Evolutionary conservation across 2,888 invertebrate species (phyloP).

Genomic region (Chrysolina haemoptera): DNA sequence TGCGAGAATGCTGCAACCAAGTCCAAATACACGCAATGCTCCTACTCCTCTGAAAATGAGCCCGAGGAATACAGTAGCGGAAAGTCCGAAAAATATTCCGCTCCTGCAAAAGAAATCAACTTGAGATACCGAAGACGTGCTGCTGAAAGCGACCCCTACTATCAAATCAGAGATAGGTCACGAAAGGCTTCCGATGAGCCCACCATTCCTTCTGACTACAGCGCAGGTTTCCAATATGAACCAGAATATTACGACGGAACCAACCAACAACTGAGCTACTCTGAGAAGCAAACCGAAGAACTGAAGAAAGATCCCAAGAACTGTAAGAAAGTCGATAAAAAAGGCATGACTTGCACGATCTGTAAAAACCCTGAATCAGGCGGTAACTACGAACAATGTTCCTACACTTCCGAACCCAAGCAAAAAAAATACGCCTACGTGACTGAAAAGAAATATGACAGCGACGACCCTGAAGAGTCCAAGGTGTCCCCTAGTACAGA

Average conservation of each 20-base stretch:
- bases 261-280: slow-evolving; percentile 67
- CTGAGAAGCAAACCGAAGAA: slow-evolving; percentile 76
- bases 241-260: slow-evolving; percentile 47
- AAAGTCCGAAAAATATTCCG: slow-evolving; percentile 62
- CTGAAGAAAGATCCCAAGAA: slow-evolving; percentile 75
- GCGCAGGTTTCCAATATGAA: slow-evolving; percentile 67
- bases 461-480: slow-evolving; percentile 71
- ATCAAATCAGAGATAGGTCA: slow-evolving; percentile 70
- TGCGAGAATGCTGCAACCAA: slow-evolving; percentile 73
- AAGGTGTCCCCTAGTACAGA: slow-evolving; percentile 50
- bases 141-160: slow-evolving; percentile 71
- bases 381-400: slow-evolving; percentile 85
- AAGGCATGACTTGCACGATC: slow-evolving; percentile 80
- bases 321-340: slow-evolving; percentile 77
- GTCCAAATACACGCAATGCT: slow-evolving; percentile 74
- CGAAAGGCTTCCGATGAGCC: slow-evolving; percentile 70
- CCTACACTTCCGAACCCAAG: slow-evolving; percentile 82
- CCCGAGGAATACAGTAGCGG: slow-evolving; percentile 67
- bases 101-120: slow-evolving; percentile 55
- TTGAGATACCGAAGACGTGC: slow-evolving; percentile 70
- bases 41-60: slow-evolving; percentile 72
- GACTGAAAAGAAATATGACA: slow-evolving; percentile 76
- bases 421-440: slow-evolving; percentile 81
- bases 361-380: slow-evolving; percentile 84
- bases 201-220: slow-evolving; percentile 70